Percentiles rank a stretch among this genome's conserved stretches.
phyloP scores from a whole-genome alignment of 2,888 invertebrate genomes.

The Argyresthia albistria region DNA sequence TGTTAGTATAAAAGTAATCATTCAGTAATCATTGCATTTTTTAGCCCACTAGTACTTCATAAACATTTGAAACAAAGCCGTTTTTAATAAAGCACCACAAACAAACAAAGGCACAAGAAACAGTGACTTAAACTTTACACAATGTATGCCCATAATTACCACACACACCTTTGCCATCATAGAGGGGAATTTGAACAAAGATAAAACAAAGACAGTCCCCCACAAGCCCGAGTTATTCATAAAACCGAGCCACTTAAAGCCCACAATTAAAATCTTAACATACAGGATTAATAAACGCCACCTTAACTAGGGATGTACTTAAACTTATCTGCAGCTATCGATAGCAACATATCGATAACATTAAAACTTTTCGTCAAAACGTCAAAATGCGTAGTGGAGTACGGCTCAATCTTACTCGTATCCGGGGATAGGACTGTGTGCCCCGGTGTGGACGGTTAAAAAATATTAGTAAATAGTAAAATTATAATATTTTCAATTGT shows the following conservation, averaged over 20 bases:
- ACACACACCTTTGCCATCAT: conserved; percentile 2
- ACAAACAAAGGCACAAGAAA: not conserved
- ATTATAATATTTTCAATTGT: too few species aligned
- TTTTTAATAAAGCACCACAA: not conserved
- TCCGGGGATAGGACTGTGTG: too few species aligned
- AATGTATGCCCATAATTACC: conserved; percentile 1
- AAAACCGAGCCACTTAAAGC: conserved; percentile 55
- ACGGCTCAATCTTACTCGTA: too few species aligned
- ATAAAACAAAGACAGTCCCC: conserved; percentile 7
- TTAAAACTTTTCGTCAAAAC: too few species aligned
- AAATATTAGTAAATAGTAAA: too few species aligned
- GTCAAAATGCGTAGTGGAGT: too few species aligned
- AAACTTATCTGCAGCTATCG: conserved; percentile 1
- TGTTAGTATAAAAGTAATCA: too few species aligned
- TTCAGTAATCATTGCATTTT: too few species aligned
- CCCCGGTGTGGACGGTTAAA: too few species aligned
- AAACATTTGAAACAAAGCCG: not conserved
- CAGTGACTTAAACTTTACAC: not conserved
- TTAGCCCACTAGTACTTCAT: not conserved
- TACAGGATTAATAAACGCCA: conserved; percentile 56
- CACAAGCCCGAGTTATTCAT: conserved; percentile 19
- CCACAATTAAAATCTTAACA: conserved; percentile 68
- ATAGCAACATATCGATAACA: not conserved
- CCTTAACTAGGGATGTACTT: conserved; percentile 27
- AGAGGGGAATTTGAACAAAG: not conserved